These are phyloP conservation scores for Nomada lathburiana DNA, from an alignment of 2,888 invertebrate genomes.

Conservation along the genomic window DNA sequence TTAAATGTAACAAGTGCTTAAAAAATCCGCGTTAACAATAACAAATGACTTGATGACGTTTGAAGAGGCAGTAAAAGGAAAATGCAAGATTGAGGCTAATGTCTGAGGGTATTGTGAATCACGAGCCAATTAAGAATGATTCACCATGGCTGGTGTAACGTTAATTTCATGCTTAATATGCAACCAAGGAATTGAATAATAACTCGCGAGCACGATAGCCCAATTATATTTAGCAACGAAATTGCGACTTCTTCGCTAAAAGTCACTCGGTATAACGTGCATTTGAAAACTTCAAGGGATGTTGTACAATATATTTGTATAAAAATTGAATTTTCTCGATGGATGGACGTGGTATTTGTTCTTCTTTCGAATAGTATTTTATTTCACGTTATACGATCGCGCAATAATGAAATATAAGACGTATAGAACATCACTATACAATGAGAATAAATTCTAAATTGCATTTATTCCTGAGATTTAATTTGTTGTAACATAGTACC, in stretches of 20 bases:
- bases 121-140: conserved; percentile 50
- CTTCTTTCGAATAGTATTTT: no score
- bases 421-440: no score
- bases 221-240: conserved; percentile 2
- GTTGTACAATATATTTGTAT: no score
- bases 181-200: conserved; percentile 33
- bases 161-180: conserved; percentile 33
- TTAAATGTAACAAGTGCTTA: no score
- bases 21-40: conserved; percentile 6
- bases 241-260: neutral
- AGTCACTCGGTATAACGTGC: neutral
- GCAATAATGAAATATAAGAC: no score
- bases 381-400: no score
- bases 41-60: neutral
- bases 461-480: no score
- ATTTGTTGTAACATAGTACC: no score
- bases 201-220: neutral
- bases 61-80: neutral
- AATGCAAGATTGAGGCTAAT: conserved; percentile 14
- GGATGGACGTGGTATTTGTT: no score
- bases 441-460: no score
- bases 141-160: conserved; percentile 18
- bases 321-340: no score
- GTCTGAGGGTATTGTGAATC: conserved; percentile 41
- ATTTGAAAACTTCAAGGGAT: neutral